phyloP scores from a whole-genome alignment of 2,888 invertebrate genomes.

The Caenorhabditis parvicauda region DNA sequence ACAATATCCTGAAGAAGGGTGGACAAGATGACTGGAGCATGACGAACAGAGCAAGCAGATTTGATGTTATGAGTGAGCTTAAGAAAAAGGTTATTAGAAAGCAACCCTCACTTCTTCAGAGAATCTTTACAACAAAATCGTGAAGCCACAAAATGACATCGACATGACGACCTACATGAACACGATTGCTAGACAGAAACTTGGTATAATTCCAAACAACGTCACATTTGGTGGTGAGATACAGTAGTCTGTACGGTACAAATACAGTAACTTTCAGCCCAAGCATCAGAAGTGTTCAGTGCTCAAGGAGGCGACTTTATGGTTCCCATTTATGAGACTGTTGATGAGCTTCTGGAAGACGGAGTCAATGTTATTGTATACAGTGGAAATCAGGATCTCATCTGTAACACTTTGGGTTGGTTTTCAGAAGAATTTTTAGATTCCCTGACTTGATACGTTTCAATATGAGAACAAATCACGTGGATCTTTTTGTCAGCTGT shows the following conservation, averaged over 20 bases:
- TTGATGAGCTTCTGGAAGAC: constrained; percentile 37
- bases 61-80: neutral
- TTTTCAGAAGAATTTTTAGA: neutral
- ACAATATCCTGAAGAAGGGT: constrained; percentile 72
- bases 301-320: constrained; percentile 74
- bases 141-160: constrained; percentile 38
- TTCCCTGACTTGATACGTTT: neutral
- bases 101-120: constrained; percentile 13
- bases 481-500: too few species aligned
- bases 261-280: constrained; percentile 56
- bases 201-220: constrained; percentile 70
- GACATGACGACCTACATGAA: constrained; percentile 70
- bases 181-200: constrained; percentile 70
- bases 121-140: constrained; percentile 41
- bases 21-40: constrained; percentile 46
- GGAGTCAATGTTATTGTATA: constrained; percentile 73
- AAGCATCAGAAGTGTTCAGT: constrained; percentile 70
- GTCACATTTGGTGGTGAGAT: constrained; percentile 71
- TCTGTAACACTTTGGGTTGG: constrained; percentile 78
- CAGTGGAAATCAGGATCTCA: constrained; percentile 80
- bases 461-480: too few species aligned
- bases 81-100: neutral
- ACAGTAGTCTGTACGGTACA: neutral
- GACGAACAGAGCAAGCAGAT: neutral
- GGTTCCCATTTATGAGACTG: constrained; percentile 75